Percentiles rank a stretch among this genome's conserved stretches.
These are phyloP conservation scores for Leucopternis melanops DNA, from an alignment of 2,113 vertebrate genomes.

Conservation along the genomic window DNA sequence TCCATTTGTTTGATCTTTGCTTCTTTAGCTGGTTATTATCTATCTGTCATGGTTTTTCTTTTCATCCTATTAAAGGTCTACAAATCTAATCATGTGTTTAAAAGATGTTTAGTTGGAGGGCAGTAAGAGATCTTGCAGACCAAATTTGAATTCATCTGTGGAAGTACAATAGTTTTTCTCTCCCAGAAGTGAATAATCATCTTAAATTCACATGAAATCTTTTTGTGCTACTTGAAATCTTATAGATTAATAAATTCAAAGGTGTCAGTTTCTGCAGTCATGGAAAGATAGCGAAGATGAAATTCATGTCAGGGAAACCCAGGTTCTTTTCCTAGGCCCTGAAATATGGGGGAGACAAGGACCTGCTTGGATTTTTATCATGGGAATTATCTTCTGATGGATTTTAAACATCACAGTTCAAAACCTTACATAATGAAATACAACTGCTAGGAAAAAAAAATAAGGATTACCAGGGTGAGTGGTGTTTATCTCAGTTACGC, in stretches of 20 bases:
- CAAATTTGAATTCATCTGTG: constrained; percentile 49
- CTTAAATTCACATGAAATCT: constrained; percentile 24
- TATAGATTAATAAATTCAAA: not conserved
- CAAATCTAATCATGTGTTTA: constrained; percentile 37
- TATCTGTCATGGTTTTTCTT: not conserved
- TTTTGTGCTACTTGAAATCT: constrained; percentile 31
- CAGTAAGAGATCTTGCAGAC: constrained; percentile 49
- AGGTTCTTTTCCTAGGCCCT: not conserved
- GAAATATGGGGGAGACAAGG: not conserved
- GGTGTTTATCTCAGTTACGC: not conserved
- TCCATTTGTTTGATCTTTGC: not conserved
- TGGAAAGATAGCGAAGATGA: not conserved
- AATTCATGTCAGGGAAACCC: not conserved
- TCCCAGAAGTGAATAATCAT: constrained; percentile 39
- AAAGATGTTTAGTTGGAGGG: constrained; percentile 44
- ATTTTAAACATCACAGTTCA: not conserved
- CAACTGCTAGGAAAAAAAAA: not conserved
- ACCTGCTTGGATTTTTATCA: not conserved
- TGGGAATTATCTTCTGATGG: not conserved
- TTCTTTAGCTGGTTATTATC: not conserved
- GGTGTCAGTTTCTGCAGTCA: not conserved
- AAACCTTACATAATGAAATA: not conserved
- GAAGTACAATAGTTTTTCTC: constrained; percentile 46
- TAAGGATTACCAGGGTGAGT: not conserved
- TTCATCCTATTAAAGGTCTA: not conserved